These are phyloP conservation scores for Bibio marci DNA, from an alignment of 2,888 invertebrate species.

Conservation along the genomic window DNA sequence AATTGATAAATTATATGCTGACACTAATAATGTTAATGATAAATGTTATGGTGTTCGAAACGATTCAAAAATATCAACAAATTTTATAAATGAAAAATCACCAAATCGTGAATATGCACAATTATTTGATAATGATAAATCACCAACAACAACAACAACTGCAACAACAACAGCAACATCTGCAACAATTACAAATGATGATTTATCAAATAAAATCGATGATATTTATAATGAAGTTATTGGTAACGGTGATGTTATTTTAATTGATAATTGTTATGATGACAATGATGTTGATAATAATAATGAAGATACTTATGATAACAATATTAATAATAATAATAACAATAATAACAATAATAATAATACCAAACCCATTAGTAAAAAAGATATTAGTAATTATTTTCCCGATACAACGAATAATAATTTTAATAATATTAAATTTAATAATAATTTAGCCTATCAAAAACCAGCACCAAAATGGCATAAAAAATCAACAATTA, in stretches of 20 bases:
- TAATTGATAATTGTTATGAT: neutral
- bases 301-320: too few relatives aligned
- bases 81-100: constrained; percentile 14
- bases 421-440: neutral
- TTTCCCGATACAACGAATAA: too few relatives aligned
- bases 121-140: constrained; percentile 25
- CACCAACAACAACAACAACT: constrained; percentile 23
- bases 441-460: neutral
- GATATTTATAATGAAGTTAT: constrained; percentile 15
- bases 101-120: constrained; percentile 25
- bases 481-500: neutral
- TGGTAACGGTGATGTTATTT: neutral
- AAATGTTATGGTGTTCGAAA: constrained; percentile 22
- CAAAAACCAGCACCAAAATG: constrained; percentile 1
- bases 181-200: too few relatives aligned
- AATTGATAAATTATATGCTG: constrained; percentile 5
- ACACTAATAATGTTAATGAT: constrained; percentile 15
- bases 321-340: neutral
- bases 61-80: neutral
- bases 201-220: constrained; percentile 26
- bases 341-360: neutral
- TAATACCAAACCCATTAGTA: neutral
- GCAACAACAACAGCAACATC: too few relatives aligned
- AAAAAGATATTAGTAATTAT: too few relatives aligned
- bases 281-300: neutral